A percentile compares a stretch with the other conserved stretches of the same genome.
These are phyloP conservation scores for Mechanitis messenoides DNA, from an alignment of 2,888 invertebrate genomes.

Conservation along the genomic window DNA sequence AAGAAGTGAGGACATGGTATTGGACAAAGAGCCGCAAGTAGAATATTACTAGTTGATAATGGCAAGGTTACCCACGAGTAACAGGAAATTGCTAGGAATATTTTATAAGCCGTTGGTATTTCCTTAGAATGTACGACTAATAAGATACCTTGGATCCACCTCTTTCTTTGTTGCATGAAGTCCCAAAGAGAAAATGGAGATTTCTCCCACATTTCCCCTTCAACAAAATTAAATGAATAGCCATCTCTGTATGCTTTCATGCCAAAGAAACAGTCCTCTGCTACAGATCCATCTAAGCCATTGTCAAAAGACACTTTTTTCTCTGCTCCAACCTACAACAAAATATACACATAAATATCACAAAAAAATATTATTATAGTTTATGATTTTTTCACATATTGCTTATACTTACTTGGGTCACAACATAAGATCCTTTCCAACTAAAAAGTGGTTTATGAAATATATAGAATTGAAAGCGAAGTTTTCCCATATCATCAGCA, in stretches of 20 bases:
- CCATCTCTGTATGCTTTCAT: constrained; percentile 96
- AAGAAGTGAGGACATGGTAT: constrained; percentile 89
- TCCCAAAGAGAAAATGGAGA: constrained; percentile 96
- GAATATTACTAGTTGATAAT: constrained; percentile 91
- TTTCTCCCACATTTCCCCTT: constrained; percentile 99
- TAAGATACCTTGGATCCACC: constrained; percentile 96
- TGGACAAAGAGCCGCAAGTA: constrained; percentile 90
- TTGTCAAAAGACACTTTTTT: constrained; percentile 95
- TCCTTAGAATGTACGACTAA: constrained; percentile 91
- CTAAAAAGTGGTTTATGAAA: constrained; percentile 97
- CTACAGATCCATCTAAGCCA: constrained; percentile 97
- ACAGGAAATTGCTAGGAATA: constrained; percentile 90
- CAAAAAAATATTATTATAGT: constrained; percentile 7
- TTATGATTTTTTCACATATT: background rate
- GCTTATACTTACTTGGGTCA: constrained; percentile 88
- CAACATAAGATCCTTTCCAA: constrained; percentile 99
- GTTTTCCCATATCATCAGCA: constrained; percentile 98
- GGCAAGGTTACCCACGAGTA: constrained; percentile 98
- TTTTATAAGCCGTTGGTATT: constrained; percentile 86
- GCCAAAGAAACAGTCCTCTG: constrained; percentile 97
- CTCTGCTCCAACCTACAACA: constrained; percentile 89
- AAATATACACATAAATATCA: constrained; percentile 14
- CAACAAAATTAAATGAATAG: constrained; percentile 95
- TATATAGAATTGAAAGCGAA: constrained; percentile 92
- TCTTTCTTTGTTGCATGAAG: constrained; percentile 95